These are phyloP conservation scores for Mastacembelus armatus DNA, from an alignment of 2,797 vertebrate genomes.

Conservation along the genomic window DNA sequence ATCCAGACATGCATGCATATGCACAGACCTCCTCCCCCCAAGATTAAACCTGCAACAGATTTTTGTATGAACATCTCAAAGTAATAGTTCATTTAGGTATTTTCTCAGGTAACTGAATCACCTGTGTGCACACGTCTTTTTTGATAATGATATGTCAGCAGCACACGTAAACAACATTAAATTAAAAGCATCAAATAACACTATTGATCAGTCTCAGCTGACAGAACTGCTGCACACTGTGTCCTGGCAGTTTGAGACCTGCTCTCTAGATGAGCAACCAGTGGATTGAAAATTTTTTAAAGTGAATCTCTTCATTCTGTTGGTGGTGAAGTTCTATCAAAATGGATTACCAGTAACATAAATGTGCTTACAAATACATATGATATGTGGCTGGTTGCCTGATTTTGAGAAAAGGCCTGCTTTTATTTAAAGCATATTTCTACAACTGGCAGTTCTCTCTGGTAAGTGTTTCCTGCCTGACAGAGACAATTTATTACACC, in stretches of 20 bases:
- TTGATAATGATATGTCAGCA: background rate
- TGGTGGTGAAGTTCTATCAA: background rate
- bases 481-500: slow-evolving; percentile 6
- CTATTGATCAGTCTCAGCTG: slow-evolving; percentile 16
- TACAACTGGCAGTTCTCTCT: background rate
- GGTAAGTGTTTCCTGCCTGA: slow-evolving; percentile 15
- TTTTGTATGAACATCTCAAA: slow-evolving; percentile 8
- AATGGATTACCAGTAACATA: background rate
- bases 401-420: background rate
- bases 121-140: background rate
- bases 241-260: slow-evolving; percentile 18
- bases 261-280: slow-evolving; percentile 6
- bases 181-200: slow-evolving; percentile 25
- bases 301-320: slow-evolving; percentile 13
- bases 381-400: too few species aligned
- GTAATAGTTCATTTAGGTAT: background rate
- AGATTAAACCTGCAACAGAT: slow-evolving; percentile 2
- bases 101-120: background rate
- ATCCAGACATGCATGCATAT: background rate
- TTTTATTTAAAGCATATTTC: slow-evolving; percentile 25
- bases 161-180: slow-evolving; percentile 11
- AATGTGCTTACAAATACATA: slow-evolving; percentile 11
- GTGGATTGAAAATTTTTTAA: slow-evolving; percentile 15
- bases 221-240: background rate
- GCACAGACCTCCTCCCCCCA: background rate